Percentiles rank a stretch among this genome's conserved stretches.
phyloP scores from a whole-genome alignment of 2,797 vertebrate species.

The Lacerta viridis region DNA sequence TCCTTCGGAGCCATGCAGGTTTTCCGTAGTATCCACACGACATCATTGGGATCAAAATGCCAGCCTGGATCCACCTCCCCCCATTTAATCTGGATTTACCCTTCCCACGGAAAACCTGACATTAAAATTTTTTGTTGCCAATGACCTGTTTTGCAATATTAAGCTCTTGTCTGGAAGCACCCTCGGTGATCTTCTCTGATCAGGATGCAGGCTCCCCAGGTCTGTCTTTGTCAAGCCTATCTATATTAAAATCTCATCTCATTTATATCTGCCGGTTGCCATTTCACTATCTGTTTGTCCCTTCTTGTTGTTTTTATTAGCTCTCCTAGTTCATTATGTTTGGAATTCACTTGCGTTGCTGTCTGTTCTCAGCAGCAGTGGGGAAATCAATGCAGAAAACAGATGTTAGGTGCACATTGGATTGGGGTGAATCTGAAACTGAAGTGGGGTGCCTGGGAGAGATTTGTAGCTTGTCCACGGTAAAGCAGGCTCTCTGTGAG shows the following conservation, averaged over 20 bases:
- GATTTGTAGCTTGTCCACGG: no score
- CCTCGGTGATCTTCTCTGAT: constrained; percentile 27
- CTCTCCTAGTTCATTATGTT: constrained; percentile 35
- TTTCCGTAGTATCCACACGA: no score
- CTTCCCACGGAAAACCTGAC: no score
- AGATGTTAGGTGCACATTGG: neutral
- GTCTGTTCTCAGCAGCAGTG: neutral
- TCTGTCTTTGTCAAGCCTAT: constrained; percentile 24
- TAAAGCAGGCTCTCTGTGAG: no score
- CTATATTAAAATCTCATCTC: constrained; percentile 28
- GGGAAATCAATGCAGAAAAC: neutral
- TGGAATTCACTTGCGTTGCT: constrained; percentile 36
- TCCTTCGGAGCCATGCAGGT: neutral
- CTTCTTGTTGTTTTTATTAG: neutral
- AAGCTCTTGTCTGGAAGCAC: no score
- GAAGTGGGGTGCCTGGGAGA: no score
- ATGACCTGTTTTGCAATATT: no score
- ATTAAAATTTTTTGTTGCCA: no score
- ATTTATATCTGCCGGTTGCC: constrained; percentile 27
- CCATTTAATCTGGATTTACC: no score
- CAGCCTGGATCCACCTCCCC: no score
- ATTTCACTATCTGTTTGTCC: neutral
- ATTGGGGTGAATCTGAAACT: no score
- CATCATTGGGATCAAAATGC: no score
- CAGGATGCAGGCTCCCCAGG: neutral